Base-by-base conservation (phyloP, 2,113 vertebrate genomes). In the Circaetus gallicus region DNA sequence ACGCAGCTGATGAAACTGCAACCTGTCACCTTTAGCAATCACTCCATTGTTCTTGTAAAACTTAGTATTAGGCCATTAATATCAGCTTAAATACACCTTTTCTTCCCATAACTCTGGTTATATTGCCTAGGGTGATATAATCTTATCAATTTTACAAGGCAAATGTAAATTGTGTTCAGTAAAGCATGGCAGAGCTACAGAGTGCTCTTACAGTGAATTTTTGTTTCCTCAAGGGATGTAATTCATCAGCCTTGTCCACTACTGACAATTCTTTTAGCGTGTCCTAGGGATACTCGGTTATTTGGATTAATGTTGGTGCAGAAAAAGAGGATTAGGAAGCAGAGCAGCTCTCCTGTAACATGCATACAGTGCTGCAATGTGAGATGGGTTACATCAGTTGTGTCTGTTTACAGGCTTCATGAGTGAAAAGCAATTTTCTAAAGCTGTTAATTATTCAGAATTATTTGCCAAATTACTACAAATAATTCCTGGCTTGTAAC, bases 31-130 rank as follows among this genome's bases (percentile, higher is more conserved):
- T 65, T 65, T 7, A 63, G 50, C n/a, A 8, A 8, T 34, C 5
- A 1, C 6, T 24, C 59, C 53, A 1, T n/a, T 0, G 0, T 36
- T 80, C 19, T 3, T 32, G 6, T 5, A 2, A n/a, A 24, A 31
- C 31, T n/a, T 4, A 10, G 1, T 0, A 0, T 11, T 8, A 18
- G 29, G 17, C 66, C 45, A 0, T 49, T 20, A 10, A 11, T 9
- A 38, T 3, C 71, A 15, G 2, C 38, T 59, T 43, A 32, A 12
- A 2, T 0, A 4, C 36, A 29, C 55, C 12, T 28, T 4, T 70
- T 25, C 26, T 38, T 76, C 19, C 38, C 10, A 0, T 14, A 61
- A 43, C 22, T 16, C 25, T 7, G 4, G 2, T 21, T 2, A 4
- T 0, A 10, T 14, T 8, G 10, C 80, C 13, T 1, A 2, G 52